phyloP scores from a whole-genome alignment of 2,888 invertebrate genomes.

The Mimachlamys varia region DNA sequence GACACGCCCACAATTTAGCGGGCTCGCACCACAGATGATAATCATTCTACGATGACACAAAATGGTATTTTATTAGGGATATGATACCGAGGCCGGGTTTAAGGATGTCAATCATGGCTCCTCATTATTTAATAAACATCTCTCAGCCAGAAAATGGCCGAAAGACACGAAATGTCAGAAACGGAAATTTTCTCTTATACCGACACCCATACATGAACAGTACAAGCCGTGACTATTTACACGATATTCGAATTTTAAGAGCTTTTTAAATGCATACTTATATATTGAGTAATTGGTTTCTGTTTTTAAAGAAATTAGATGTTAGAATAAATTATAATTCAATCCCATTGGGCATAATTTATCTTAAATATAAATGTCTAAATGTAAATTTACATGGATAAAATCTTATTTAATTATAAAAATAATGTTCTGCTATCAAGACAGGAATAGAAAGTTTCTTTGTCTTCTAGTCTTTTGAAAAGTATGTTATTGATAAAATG shows the following conservation, averaged over 20 bases:
- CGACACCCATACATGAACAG: neutral
- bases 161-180: slow-evolving; percentile 4
- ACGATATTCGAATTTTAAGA: neutral
- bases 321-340: neutral
- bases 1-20: slow-evolving; percentile 24
- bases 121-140: slow-evolving; percentile 36
- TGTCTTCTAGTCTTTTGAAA: no score
- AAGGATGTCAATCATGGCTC: slow-evolving; percentile 25
- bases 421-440: no score
- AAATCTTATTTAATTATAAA: no score
- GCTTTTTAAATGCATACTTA: neutral
- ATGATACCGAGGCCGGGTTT: slow-evolving; percentile 31
- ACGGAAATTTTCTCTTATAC: neutral
- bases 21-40: slow-evolving; percentile 32
- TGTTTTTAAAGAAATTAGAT: neutral
- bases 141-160: slow-evolving; percentile 31
- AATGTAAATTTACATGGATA: no score
- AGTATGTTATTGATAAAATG: no score
- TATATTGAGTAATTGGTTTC: neutral
- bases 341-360: no score
- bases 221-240: neutral
- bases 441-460: no score
- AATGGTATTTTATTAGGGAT: slow-evolving; percentile 33
- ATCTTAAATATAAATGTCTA: no score
- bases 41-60: slow-evolving; percentile 31